Conservation (phyloP, 2,113 vertebrate genomes). For the Etheostoma spectabile region DNA sequence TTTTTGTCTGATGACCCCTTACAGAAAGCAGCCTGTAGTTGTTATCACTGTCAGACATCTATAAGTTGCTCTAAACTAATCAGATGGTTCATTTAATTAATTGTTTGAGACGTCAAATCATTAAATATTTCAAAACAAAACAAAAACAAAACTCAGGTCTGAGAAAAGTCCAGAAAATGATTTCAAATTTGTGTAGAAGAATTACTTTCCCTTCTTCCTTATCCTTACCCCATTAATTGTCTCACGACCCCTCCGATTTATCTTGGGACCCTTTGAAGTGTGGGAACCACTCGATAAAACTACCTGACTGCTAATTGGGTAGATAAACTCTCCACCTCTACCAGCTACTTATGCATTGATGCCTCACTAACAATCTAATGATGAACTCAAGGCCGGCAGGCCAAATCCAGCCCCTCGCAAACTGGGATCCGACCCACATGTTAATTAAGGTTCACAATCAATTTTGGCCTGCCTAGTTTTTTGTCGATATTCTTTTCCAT, state of each 20-base stretch:
- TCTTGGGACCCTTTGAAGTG: neutral
- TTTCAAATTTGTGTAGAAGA: too few species aligned
- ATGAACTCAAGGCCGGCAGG: too few species aligned
- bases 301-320: neutral
- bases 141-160: neutral
- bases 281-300: neutral
- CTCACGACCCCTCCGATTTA: neutral
- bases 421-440: too few species aligned
- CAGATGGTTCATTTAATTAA: neutral
- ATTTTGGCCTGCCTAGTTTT: too few species aligned
- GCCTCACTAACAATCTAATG: neutral
- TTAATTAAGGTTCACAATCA: too few species aligned
- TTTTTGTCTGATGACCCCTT: neutral
- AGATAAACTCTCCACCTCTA: neutral
- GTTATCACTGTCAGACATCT: neutral
- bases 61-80: neutral
- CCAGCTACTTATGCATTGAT: neutral
- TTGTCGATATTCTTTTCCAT: too few species aligned
- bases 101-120: neutral
- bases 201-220: neutral
- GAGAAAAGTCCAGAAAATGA: neutral
- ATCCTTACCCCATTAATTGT: neutral
- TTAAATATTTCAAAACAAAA: neutral
- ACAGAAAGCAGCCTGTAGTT: neutral
- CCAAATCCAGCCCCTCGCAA: too few species aligned